Percentiles rank a stretch among this genome's conserved stretches.
Evolutionary conservation across 2,888 invertebrate species (phyloP).

Genomic region (Thereva nobilitata): DNA sequence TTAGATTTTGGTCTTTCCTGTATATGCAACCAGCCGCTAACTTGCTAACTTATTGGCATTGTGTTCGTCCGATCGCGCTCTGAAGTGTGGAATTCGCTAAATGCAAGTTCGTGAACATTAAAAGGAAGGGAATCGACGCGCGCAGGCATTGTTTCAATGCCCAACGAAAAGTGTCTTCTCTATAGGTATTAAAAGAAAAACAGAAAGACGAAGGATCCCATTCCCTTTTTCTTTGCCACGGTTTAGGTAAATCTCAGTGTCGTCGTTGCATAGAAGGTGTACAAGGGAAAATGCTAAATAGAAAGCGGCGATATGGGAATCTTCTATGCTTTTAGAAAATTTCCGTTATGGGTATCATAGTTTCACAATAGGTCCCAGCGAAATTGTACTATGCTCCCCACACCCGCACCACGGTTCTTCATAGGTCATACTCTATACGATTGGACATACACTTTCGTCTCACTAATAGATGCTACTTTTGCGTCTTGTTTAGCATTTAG

Average conservation of each 20-base stretch:
- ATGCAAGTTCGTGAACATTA: conserved; percentile 42
- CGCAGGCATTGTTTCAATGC: conserved; percentile 38
- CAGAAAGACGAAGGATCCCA: background rate
- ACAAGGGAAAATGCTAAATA: conserved; percentile 32
- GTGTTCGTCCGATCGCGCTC: conserved; percentile 25
- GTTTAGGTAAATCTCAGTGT: conserved; percentile 19
- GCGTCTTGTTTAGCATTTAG: too few species aligned
- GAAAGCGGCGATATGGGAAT: conserved; percentile 23
- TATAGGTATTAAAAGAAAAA: conserved; percentile 6
- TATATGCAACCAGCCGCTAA: conserved; percentile 6
- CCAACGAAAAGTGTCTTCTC: conserved; percentile 29
- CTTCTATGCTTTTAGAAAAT: conserved; percentile 29
- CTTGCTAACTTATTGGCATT: conserved; percentile 29
- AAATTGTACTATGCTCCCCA: background rate
- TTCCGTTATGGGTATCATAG: conserved; percentile 33
- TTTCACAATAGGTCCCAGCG: conserved; percentile 30
- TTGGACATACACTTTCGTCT: too few species aligned
- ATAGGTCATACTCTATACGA: too few species aligned
- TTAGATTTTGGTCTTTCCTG: conserved; percentile 13
- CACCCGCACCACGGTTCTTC: too few species aligned
- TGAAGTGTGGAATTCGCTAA: conserved; percentile 39
- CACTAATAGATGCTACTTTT: too few species aligned
- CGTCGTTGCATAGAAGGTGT: conserved; percentile 3
- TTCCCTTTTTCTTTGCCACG: conserved; percentile 27
- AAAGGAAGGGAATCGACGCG: conserved; percentile 38